These are phyloP conservation scores for Brienomyrus longianalis DNA, from an alignment of 2,113 vertebrate genomes.

Conservation along the genomic window DNA sequence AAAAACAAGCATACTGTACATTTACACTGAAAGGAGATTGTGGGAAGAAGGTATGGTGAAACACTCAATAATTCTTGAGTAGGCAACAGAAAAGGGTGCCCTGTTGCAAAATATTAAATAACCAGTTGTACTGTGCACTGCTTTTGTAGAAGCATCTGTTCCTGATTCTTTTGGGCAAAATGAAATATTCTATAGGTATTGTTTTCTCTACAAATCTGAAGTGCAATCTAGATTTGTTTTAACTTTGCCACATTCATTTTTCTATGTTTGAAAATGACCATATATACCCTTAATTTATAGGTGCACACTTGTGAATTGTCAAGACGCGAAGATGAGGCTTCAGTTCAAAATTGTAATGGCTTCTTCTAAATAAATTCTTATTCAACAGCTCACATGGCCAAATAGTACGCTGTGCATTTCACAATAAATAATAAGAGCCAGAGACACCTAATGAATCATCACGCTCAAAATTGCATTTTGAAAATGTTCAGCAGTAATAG, in stretches of 20 bases:
- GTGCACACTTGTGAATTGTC: neutral
- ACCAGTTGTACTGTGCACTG: too few relatives aligned
- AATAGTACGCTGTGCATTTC: neutral
- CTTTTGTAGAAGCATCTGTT: too few relatives aligned
- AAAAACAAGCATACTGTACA: too few relatives aligned
- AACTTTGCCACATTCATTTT: neutral
- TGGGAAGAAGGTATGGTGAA: neutral
- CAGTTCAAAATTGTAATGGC: neutral
- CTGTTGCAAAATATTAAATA: neutral
- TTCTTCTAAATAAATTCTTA: neutral
- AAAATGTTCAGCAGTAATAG: neutral
- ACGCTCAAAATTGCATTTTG: neutral
- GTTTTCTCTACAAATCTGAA: neutral
- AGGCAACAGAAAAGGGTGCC: neutral
- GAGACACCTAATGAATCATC: neutral
- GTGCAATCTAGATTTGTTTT: neutral
- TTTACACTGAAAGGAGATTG: neutral
- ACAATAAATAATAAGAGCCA: neutral
- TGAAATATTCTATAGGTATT: neutral
- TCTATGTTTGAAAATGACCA: neutral
- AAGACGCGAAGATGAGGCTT: neutral
- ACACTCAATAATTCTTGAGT: neutral
- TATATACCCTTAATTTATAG: neutral
- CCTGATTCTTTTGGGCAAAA: neutral
- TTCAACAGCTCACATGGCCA: neutral